Evolutionary conservation across 64 coral and sea anemone species (phyloP).

Genomic region (Pocillopora damicornis): DNA sequence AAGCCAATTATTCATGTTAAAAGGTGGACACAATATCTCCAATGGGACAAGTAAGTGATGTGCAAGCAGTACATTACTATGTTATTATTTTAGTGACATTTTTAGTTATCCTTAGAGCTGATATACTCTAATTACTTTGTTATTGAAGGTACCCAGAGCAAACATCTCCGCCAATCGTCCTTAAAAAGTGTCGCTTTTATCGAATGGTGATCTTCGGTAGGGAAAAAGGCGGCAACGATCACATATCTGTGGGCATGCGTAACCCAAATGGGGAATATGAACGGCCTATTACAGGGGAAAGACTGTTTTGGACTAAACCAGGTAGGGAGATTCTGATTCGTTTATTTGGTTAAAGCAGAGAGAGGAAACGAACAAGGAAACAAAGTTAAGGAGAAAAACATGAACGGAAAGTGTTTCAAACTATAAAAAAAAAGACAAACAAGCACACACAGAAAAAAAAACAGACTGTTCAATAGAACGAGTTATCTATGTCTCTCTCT

Average conservation of each 20-base stretch:
- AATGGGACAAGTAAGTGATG: constrained; percentile 22
- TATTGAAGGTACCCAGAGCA: too few species aligned
- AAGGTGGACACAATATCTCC: neutral
- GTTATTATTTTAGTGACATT: neutral
- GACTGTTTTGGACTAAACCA: constrained; percentile 52
- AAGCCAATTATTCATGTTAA: constrained; percentile 23
- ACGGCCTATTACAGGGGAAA: constrained; percentile 30
- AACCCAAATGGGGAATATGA: neutral
- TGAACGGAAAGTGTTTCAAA: too few species aligned
- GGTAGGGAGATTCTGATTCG: neutral
- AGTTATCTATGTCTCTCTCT: too few species aligned
- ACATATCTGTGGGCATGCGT: too few species aligned
- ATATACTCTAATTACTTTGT: too few species aligned
- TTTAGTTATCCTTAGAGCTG: too few species aligned
- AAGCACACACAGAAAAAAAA: neutral
- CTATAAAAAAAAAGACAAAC: neutral
- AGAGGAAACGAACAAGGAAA: neutral
- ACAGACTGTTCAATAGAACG: too few species aligned
- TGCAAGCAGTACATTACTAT: neutral
- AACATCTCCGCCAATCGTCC: too few species aligned
- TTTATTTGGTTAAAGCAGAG: neutral
- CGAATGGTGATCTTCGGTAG: too few species aligned
- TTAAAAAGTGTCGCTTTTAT: too few species aligned
- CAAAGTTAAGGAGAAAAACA: neutral
- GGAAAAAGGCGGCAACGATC: too few species aligned